A percentile compares a stretch with the other conserved stretches of the same genome.
These are phyloP conservation scores for Hyperoodon ampullatus DNA, from an alignment of 2,113 vertebrate species.

Conservation along the genomic window DNA sequence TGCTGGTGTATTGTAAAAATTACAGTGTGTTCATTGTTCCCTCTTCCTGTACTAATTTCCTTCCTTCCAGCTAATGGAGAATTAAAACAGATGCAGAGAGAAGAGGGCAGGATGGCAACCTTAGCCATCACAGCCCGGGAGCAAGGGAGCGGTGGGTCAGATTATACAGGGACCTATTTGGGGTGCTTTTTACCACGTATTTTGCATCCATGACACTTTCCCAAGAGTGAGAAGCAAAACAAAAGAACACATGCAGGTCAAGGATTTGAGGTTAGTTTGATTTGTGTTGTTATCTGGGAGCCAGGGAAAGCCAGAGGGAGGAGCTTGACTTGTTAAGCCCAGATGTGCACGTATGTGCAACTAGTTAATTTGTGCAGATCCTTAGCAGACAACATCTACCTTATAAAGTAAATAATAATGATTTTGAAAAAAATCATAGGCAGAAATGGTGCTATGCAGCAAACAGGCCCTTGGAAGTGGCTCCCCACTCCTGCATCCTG, in stretches of 20 bases:
- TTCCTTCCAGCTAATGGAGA: constrained; percentile 22
- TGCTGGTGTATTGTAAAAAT: constrained; percentile 68
- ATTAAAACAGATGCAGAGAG: constrained; percentile 15
- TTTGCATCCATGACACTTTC: neutral
- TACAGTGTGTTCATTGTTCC: constrained; percentile 52
- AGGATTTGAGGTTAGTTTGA: neutral
- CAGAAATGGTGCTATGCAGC: fast-evolving
- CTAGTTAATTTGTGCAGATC: neutral
- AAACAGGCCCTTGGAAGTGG: fast-evolving
- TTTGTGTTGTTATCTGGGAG: neutral
- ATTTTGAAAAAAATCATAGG: neutral
- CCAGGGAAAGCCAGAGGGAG: neutral
- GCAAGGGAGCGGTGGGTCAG: neutral
- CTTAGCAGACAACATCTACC: neutral
- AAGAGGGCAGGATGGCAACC: neutral
- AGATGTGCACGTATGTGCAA: neutral
- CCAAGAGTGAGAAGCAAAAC: neutral
- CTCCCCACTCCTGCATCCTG: fast-evolving
- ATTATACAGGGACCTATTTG: fast-evolving
- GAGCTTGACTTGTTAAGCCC: neutral
- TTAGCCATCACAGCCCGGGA: neutral
- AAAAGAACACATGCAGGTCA: neutral
- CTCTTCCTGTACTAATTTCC: constrained; percentile 1
- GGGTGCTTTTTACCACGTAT: neutral
- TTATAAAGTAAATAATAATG: neutral